These are phyloP conservation scores for Hypomecis punctinalis DNA, from an alignment of 2,888 invertebrate genomes.

Conservation along the genomic window DNA sequence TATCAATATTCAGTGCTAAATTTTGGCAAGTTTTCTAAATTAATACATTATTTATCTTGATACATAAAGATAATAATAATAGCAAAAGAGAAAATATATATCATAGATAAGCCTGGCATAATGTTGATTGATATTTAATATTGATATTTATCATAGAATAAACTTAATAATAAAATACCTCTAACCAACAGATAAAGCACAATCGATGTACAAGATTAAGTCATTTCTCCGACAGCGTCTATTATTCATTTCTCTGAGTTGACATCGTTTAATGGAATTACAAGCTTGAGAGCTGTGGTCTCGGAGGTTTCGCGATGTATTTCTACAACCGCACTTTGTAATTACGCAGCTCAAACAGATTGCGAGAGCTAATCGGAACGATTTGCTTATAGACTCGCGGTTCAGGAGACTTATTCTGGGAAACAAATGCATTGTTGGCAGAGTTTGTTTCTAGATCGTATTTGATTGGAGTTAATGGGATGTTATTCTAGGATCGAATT, in stretches of 20 bases:
- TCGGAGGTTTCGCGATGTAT: constrained; percentile 62
- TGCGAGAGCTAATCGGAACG: constrained; percentile 62
- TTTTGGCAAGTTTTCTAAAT: too few relatives aligned
- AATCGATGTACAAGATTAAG: constrained; percentile 4
- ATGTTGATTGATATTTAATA: too few relatives aligned
- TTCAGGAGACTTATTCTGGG: constrained; percentile 31
- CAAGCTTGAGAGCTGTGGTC: constrained; percentile 39
- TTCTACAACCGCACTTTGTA: constrained; percentile 68
- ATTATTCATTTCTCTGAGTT: constrained; percentile 63
- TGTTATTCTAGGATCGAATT: too few relatives aligned
- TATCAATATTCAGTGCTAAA: too few relatives aligned
- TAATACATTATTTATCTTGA: too few relatives aligned
- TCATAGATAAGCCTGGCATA: too few relatives aligned
- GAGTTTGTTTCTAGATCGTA: neutral
- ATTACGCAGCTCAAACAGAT: constrained; percentile 72
- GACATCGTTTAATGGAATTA: constrained; percentile 63
- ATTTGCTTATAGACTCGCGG: constrained; percentile 55
- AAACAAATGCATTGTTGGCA: neutral
- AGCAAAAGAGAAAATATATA: too few relatives aligned
- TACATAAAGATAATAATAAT: too few relatives aligned
- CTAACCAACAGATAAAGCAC: constrained; percentile 21
- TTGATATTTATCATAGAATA: too few relatives aligned
- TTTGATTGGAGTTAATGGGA: neutral
- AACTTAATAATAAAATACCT: too few relatives aligned
- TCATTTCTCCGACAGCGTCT: constrained; percentile 55